A percentile compares a stretch with the other conserved stretches of the same genome.
phyloP scores from a whole-genome alignment of 2,113 vertebrate species.

The Erythrolamprus reginae region DNA sequence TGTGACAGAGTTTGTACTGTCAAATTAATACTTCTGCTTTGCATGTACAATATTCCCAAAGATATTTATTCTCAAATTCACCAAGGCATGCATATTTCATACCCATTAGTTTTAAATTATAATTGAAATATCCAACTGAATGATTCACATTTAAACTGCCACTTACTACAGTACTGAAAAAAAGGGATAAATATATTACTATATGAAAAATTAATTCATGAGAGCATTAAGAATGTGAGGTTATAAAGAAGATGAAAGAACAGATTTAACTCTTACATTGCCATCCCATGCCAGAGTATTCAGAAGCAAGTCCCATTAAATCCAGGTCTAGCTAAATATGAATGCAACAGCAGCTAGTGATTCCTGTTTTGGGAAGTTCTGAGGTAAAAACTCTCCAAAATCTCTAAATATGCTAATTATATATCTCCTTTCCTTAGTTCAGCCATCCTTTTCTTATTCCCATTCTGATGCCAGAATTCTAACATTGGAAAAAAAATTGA shows the following conservation, averaged over 20 bases:
- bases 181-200: conserved; percentile 41
- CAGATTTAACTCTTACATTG: conserved; percentile 28
- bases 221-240: conserved; percentile 3
- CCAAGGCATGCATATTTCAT: conserved; percentile 41
- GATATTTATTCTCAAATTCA: conserved; percentile 44
- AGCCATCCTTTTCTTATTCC: neutral
- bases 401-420: neutral
- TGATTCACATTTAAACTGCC: conserved; percentile 48
- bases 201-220: conserved; percentile 49
- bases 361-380: neutral
- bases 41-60: conserved; percentile 25
- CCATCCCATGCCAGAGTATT: neutral
- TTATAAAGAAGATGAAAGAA: conserved; percentile 28
- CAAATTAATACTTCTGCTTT: conserved; percentile 39
- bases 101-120: conserved; percentile 41
- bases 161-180: conserved; percentile 32
- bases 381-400: neutral
- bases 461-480: neutral
- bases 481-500: neutral
- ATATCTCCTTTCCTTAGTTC: neutral
- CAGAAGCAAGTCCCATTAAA: neutral
- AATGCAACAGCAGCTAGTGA: neutral
- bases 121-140: conserved; percentile 47
- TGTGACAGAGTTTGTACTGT: conserved; percentile 32
- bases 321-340: neutral